A percentile compares a stretch with the other conserved stretches of the same genome.
These are phyloP conservation scores for Cossypha heuglini DNA, from an alignment of 2,797 vertebrate species.

Conservation along the genomic window DNA sequence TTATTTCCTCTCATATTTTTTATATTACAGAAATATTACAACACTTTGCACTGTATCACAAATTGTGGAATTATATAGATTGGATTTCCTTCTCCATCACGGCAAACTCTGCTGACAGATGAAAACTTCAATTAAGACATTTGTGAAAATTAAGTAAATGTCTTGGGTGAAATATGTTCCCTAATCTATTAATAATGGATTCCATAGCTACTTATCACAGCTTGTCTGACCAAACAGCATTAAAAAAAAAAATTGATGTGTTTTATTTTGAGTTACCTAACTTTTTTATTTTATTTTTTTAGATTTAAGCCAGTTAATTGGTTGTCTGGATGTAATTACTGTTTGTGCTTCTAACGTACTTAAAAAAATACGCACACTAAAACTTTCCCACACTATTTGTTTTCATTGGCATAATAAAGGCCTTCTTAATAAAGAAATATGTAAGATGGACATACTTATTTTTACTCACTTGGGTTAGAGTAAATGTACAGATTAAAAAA, in stretches of 20 bases:
- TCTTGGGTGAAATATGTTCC: not conserved
- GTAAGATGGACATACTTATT: constrained; percentile 10
- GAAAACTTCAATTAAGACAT: not conserved
- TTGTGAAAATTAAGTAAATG: not conserved
- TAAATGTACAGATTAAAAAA: constrained; percentile 5
- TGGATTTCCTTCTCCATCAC: not conserved
- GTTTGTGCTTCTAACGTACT: constrained; percentile 1
- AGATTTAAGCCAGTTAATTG: not conserved
- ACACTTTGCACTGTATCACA: not conserved
- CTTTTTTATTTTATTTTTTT: not conserved
- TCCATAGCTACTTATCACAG: not conserved
- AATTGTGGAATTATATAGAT: not conserved
- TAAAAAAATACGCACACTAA: constrained; percentile 30
- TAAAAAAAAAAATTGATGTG: not conserved
- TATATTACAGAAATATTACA: not conserved
- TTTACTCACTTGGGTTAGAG: not conserved
- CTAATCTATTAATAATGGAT: not conserved
- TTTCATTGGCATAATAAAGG: constrained; percentile 43
- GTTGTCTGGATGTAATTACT: constrained; percentile 41
- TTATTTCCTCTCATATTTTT: not conserved
- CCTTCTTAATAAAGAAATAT: constrained; percentile 23
- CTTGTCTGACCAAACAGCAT: not conserved
- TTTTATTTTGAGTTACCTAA: not conserved
- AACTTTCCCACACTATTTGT: constrained; percentile 54
- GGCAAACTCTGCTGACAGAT: not conserved